Evolutionary conservation across 2,797 vertebrate species (phyloP), one percentile per base, ranked within the genome.

Genomic region (Coregonus ussuriensis): DNA sequence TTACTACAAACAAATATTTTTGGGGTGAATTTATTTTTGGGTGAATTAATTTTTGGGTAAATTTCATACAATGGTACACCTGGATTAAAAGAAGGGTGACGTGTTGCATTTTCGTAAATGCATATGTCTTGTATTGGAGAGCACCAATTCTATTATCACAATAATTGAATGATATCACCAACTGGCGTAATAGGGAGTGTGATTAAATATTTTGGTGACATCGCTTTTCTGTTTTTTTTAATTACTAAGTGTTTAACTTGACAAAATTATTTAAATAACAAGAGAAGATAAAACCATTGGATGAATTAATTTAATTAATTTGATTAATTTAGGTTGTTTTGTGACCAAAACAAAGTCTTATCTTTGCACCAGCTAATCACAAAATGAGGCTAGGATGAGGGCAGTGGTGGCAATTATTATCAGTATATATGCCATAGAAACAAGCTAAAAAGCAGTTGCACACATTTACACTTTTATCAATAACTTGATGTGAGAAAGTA

Each of bases 71-170:
- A 83, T 78, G 63, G 53, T 73, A 41, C 33, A 75, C 21, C 6
- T 47, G 1, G 62, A 52, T 47, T 9, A 74, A 35, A 21, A 75
- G 72, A 1, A 75, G 29, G 35, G 73, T 63, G 71, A 35, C 63
- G 72, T 47, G 7, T 47, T 11, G 41, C 41, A 47, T 77, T 80
- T 33, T 82, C 62, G 81, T 72, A 33, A 84, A 75, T 83, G 82
- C 67, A 80, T 25, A 21, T 63, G 77, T 73, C 67, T 18, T 62
- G 78, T 52, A 47, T 74, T 65, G 9, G 16, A 47, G 21, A 75
- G 59, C 75, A 31, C 47, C 77, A 72, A 74, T 79, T 79, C 67
- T 74, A 79, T 85, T 81, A 85, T 81, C 76, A 76, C 74, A 21
- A 47, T 47, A 47, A 47, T 47, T 13, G 11, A 13, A 47, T 13